Evolutionary conservation across 2,797 vertebrate species (phyloP), one percentile per base, ranked within the genome.

Genomic region (Alectoris magna): DNA sequence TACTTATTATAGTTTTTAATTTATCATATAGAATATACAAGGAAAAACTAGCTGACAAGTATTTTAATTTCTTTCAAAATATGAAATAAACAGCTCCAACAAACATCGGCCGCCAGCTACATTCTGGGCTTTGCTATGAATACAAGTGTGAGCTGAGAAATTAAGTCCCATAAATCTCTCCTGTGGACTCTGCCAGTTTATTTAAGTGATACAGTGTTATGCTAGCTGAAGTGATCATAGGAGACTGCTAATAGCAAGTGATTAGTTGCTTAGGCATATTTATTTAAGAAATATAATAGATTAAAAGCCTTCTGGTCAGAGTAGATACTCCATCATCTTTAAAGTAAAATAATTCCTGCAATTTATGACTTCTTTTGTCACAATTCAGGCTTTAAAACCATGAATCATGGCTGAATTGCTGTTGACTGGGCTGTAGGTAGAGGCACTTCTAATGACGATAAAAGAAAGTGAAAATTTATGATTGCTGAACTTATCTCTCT

Each of bases 281-380:
- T 96, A 91, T 93, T 94, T 95, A 87, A 94, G 84, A 93, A 90
- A 93, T 91, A 82, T 74, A 95, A 94, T 76, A 87, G 78, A 94
- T 91, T 93, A 90, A 94, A 96, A 96, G 75, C 76, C 60, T 95
- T 90, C 78, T 94, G 78, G 71, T 94, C 72, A 58, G 81, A 76
- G 86, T 64, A 90, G 88, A 82, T 94, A 95, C 44, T 94, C 81
- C 58, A 90, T 94, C 90, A 94, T 94, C 84, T 94, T 94, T 94
- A 90, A 87, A 94, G 85, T 84, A 93, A 94, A 96, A 93, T 96
- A 90, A 94, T 84, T 95, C 81, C 66, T 71, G 41, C 81, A 91
- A 77, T 95, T 96, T 94, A 94, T 94, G 79, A 55, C 55, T 96
- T 29, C 55, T 94, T 95, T 93, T 92, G 93, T 93, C 90, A 87